Percentiles rank a stretch among this genome's conserved stretches.
These are phyloP conservation scores for Drosophila rubida DNA, from an alignment of 2,888 invertebrate genomes.

Conservation along the genomic window DNA sequence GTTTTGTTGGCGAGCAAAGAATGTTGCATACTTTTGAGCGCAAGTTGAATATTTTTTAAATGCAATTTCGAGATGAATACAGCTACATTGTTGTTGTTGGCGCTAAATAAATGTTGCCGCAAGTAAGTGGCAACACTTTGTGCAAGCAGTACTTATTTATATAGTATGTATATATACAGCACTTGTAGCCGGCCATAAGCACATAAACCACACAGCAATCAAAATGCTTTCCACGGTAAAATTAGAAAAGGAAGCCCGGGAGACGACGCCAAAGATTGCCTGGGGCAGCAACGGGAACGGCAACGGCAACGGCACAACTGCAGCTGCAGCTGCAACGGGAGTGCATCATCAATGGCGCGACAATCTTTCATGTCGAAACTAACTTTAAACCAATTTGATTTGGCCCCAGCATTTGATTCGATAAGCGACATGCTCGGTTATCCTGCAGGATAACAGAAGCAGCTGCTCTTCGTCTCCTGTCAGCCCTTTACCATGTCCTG, in stretches of 20 bases:
- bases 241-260: slow-evolving; percentile 23
- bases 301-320: slow-evolving; percentile 11
- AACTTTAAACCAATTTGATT: slow-evolving; percentile 77
- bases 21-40: slow-evolving; percentile 58
- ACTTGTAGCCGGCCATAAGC: neutral
- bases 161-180: too few species aligned
- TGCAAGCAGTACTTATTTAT: slow-evolving; percentile 16
- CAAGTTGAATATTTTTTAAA: slow-evolving; percentile 54
- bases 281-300: slow-evolving; percentile 14
- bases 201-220: slow-evolving; percentile 46
- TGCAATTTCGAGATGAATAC: slow-evolving; percentile 70
- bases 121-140: slow-evolving; percentile 76
- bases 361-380: slow-evolving; percentile 79
- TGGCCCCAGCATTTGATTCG: slow-evolving; percentile 73
- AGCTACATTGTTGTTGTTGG: slow-evolving; percentile 51
- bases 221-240: slow-evolving; percentile 29
- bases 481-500: neutral
- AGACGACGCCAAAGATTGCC: slow-evolving; percentile 27
- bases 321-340: slow-evolving; percentile 47
- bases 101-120: slow-evolving; percentile 79
- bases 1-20: too few species aligned
- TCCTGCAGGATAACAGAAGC: slow-evolving; percentile 34
- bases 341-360: slow-evolving; percentile 57
- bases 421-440: slow-evolving; percentile 70
- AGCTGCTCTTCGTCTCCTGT: neutral